phyloP scores from a whole-genome alignment of 2,888 invertebrate species.

The Bombylius discolor region DNA sequence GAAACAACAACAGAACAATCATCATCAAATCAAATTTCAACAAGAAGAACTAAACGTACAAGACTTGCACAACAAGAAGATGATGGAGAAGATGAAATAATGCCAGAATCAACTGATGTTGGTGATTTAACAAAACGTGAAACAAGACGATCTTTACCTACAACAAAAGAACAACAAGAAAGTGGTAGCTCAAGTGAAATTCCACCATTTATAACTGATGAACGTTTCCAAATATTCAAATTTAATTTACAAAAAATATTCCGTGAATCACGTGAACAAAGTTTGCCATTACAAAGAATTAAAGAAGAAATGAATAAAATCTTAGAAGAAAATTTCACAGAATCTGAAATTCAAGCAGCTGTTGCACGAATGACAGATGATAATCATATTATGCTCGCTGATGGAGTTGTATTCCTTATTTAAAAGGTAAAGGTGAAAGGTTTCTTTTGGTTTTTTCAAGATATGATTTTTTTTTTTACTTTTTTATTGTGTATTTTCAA shows the following conservation, averaged over 20 bases:
- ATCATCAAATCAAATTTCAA: conserved; percentile 16
- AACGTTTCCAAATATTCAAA: conserved; percentile 52
- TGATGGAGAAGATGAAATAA: conserved; percentile 27
- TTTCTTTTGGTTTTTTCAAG: no score
- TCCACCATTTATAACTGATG: conserved; percentile 34
- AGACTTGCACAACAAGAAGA: conserved; percentile 13
- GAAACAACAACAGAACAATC: background rate
- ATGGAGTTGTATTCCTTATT: conserved; percentile 71
- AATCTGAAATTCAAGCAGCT: conserved; percentile 64
- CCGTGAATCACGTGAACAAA: conserved; percentile 61
- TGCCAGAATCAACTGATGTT: conserved; percentile 27
- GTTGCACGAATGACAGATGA: conserved; percentile 72
- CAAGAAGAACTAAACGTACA: conserved; percentile 25
- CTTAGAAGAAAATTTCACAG: conserved; percentile 45
- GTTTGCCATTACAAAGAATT: conserved; percentile 53
- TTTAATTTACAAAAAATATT: conserved; percentile 61
- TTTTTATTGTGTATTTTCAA: no score
- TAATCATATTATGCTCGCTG: conserved; percentile 85
- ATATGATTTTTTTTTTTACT: no score
- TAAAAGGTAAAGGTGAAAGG: conserved; percentile 32
- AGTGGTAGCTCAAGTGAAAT: background rate
- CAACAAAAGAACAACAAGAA: background rate
- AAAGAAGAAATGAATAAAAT: conserved; percentile 49
- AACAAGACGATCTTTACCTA: conserved; percentile 24
- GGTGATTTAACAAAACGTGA: conserved; percentile 33